Evolutionary conservation across 2,113 vertebrate genomes (phyloP).

Genomic region (Rhipidura dahli): DNA sequence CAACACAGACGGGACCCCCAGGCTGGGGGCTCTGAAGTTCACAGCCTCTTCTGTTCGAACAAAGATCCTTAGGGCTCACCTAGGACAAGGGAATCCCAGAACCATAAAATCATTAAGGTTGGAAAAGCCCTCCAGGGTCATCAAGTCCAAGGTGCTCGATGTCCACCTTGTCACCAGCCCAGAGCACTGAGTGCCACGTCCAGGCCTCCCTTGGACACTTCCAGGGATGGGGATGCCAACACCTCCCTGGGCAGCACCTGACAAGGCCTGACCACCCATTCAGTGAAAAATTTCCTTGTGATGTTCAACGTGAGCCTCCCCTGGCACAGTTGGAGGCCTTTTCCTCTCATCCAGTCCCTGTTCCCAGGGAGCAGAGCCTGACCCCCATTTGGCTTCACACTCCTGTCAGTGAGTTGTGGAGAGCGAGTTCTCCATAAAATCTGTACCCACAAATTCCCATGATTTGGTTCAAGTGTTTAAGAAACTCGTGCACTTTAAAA

Average conservation of each 20-base stretch:
- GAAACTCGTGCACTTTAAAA: not conserved
- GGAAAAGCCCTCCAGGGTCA: not conserved
- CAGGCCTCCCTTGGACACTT: not conserved
- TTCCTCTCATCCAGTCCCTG: not conserved
- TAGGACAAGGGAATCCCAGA: not conserved
- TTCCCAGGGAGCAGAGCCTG: not conserved
- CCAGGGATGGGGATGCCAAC: not conserved
- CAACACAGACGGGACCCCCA: accelerated
- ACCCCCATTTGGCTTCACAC: not conserved
- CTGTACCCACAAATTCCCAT: not conserved
- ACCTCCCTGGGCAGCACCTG: not conserved
- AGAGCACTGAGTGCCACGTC: not conserved
- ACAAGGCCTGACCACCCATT: not conserved
- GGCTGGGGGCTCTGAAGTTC: not conserved
- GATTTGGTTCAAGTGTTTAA: not conserved
- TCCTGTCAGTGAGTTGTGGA: not conserved
- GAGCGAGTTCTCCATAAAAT: accelerated
- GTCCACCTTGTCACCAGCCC: not conserved
- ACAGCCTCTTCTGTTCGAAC: not conserved
- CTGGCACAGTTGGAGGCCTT: not conserved
- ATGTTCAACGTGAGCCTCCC: accelerated
- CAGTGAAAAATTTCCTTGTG: not conserved
- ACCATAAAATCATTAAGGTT: not conserved
- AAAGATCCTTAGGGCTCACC: not conserved
- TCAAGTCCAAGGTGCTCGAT: accelerated